Evolutionary conservation across 2,888 invertebrate species (phyloP).

Genomic region (Caenorhabditis doughertyi): DNA sequence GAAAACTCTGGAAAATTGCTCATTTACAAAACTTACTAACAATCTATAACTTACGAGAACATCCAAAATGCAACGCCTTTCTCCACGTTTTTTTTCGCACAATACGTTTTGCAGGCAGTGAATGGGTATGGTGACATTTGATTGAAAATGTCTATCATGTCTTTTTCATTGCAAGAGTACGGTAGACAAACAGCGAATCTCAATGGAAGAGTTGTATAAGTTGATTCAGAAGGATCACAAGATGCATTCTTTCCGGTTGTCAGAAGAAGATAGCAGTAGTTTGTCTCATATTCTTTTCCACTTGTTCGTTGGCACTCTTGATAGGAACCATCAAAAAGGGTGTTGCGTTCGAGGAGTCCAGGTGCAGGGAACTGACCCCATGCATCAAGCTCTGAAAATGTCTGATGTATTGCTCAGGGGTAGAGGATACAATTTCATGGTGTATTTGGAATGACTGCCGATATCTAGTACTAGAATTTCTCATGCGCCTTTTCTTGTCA

Average conservation of each 20-base stretch:
- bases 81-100: conserved; percentile 36
- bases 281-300: conserved; percentile 50
- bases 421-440: no score
- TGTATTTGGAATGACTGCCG: no score
- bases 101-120: conserved; percentile 34
- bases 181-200: conserved; percentile 40
- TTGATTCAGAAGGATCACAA: neutral
- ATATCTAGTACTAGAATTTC: no score
- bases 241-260: conserved; percentile 37
- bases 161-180: conserved; percentile 29
- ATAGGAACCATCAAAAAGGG: conserved; percentile 48
- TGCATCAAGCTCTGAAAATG: conserved; percentile 65
- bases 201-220: neutral
- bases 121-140: conserved; percentile 39
- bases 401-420: no score
- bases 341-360: conserved; percentile 50
- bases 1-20: conserved; percentile 41
- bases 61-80: conserved; percentile 53
- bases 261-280: conserved; percentile 58
- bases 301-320: conserved; percentile 55
- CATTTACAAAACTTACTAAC: neutral
- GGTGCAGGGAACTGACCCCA: conserved; percentile 57
- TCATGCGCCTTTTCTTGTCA: no score
- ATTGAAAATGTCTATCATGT: conserved; percentile 42
- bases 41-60: conserved; percentile 38